phyloP scores from a whole-genome alignment of 2,797 vertebrate species.

The Pipistrellus kuhlii region DNA sequence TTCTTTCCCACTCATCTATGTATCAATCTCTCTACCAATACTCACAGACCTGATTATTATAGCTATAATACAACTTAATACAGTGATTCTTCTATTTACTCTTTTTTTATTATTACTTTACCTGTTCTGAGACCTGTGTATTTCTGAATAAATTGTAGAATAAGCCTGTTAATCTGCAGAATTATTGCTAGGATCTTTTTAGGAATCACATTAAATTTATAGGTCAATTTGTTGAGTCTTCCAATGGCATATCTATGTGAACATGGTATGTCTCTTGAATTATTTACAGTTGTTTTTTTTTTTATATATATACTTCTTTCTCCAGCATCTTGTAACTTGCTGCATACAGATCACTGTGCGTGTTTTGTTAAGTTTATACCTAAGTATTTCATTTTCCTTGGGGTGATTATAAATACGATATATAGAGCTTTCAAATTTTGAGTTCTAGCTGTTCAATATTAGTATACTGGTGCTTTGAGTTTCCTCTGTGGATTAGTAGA shows the following conservation, averaged over 20 bases:
- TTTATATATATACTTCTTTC: not conserved
- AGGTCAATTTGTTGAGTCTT: not conserved
- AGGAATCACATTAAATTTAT: not conserved
- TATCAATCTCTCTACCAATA: not conserved
- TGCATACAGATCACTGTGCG: not conserved
- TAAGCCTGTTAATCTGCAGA: not conserved
- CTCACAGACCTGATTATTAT: not conserved
- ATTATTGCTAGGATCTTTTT: not conserved
- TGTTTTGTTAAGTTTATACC: not conserved
- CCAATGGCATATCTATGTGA: not conserved
- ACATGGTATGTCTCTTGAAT: not conserved
- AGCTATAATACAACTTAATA: not conserved
- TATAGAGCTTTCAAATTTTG: not conserved
- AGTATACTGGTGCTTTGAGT: not conserved
- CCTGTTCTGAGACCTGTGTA: not conserved
- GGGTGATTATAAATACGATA: not conserved
- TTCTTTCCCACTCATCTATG: not conserved
- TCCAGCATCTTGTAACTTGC: not conserved
- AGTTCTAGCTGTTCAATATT: not conserved
- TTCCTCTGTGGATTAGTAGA: constrained; percentile 40
- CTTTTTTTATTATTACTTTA: not conserved
- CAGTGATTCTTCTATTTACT: not conserved
- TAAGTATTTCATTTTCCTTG: not conserved
- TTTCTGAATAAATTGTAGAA: not conserved
- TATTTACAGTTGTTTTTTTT: not conserved